Percentiles rank a stretch among this genome's conserved stretches.
These are phyloP conservation scores for Polypterus bichir DNA, from an alignment of 2,113 vertebrate species.

Conservation along the genomic window DNA sequence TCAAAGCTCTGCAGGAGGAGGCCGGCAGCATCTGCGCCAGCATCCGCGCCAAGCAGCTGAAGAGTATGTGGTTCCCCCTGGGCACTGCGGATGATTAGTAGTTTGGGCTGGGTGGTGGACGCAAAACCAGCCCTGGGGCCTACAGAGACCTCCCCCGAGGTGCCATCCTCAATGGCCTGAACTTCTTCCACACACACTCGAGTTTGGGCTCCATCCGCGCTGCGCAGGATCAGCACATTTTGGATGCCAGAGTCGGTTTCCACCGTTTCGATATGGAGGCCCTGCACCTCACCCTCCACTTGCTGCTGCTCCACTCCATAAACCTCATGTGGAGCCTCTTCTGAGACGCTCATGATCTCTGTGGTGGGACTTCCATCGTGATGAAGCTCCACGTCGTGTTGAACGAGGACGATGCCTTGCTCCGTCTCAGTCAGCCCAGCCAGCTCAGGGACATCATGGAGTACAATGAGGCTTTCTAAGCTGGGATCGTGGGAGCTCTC, in stretches of 20 bases:
- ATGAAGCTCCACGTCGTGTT: no score
- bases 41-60: constrained; percentile 31
- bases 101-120: constrained; percentile 26
- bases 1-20: neutral
- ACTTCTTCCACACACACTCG: constrained; percentile 43
- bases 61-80: constrained; percentile 21
- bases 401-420: no score
- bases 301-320: constrained; percentile 21
- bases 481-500: no score
- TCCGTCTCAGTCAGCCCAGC: no score
- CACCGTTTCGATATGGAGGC: constrained; percentile 29
- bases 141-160: neutral
- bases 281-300: constrained; percentile 27
- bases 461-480: no score
- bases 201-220: constrained; percentile 37
- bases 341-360: neutral
- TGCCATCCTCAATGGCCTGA: constrained; percentile 26
- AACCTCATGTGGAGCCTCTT: constrained; percentile 20
- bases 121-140: constrained; percentile 17
- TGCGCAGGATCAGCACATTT: constrained; percentile 35
- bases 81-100: constrained; percentile 43
- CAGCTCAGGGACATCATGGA: no score
- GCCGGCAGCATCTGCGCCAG: neutral
- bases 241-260: constrained; percentile 34
- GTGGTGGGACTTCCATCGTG: no score